These are phyloP conservation scores for Phaethornis superciliosus DNA, from an alignment of 2,113 vertebrate genomes.

Conservation along the genomic window DNA sequence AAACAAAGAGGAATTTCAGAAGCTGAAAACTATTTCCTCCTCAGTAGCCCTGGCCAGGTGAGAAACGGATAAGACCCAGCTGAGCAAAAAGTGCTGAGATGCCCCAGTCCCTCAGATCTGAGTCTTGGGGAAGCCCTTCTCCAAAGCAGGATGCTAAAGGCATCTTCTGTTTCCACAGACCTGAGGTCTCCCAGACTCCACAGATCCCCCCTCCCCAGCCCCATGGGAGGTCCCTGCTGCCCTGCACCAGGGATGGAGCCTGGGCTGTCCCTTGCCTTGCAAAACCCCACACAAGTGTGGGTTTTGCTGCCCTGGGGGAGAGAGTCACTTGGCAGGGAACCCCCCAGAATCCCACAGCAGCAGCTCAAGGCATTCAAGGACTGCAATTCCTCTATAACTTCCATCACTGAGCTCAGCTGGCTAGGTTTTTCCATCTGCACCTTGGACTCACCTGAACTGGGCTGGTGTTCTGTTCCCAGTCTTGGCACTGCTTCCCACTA, in stretches of 20 bases:
- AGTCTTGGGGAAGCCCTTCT: background rate
- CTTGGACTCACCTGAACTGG: background rate
- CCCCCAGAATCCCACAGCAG: background rate
- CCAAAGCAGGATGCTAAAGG: background rate
- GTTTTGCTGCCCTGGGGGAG: background rate
- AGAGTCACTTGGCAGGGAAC: background rate
- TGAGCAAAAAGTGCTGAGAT: background rate
- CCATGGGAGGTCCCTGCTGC: background rate
- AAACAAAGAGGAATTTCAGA: conserved; percentile 27
- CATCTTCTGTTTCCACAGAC: accelerated
- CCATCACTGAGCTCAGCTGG: too few relatives aligned
- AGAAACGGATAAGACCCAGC: background rate
- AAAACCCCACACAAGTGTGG: background rate
- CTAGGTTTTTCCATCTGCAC: background rate
- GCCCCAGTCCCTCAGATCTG: background rate
- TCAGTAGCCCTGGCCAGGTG: background rate
- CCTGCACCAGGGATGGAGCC: background rate
- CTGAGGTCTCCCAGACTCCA: background rate
- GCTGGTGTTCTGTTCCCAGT: background rate
- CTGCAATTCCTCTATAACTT: background rate
- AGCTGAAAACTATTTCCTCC: background rate
- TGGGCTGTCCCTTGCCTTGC: background rate
- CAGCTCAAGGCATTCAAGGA: background rate
- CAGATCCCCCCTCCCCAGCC: background rate
- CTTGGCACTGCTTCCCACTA: background rate